phyloP scores from a whole-genome alignment of 2,113 vertebrate genomes.

The Apodemus speciosus region DNA sequence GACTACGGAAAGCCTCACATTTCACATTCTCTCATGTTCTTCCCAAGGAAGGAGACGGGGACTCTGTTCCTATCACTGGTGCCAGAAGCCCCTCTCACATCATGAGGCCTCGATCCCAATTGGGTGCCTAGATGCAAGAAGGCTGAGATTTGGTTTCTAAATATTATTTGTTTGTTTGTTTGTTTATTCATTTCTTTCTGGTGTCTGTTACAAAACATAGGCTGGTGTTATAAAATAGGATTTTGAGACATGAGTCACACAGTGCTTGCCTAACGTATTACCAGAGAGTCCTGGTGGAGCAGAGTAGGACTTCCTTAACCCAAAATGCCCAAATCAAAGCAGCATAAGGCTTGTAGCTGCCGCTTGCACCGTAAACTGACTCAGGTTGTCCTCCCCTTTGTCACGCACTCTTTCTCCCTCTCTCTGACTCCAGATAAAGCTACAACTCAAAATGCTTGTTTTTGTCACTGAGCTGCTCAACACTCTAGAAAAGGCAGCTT shows the following conservation, averaged over 20 bases:
- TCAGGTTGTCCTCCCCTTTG: too few species aligned
- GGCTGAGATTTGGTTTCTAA: slow-evolving; percentile 61
- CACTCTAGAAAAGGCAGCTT: not conserved
- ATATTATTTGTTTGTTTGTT: not conserved
- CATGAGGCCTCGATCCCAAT: slow-evolving; percentile 19
- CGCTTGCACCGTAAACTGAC: not conserved
- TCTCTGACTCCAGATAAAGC: not conserved
- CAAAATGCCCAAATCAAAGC: not conserved
- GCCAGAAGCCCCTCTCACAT: slow-evolving; percentile 2
- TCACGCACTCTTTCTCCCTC: too few species aligned
- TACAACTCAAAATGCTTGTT: not conserved
- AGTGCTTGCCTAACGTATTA: slow-evolving; percentile 33
- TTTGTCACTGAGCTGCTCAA: not conserved
- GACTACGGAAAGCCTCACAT: slow-evolving; percentile 31
- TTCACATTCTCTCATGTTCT: not conserved
- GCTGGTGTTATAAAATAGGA: slow-evolving; percentile 74
- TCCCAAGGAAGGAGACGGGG: slow-evolving; percentile 15
- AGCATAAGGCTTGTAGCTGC: not conserved
- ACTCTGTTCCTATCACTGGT: slow-evolving; percentile 1
- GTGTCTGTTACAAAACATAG: slow-evolving; percentile 73
- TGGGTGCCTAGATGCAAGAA: not conserved
- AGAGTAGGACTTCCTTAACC: not conserved
- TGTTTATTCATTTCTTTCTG: slow-evolving; percentile 29
- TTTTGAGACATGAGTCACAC: slow-evolving; percentile 64
- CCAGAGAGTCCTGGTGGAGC: not conserved